Evolutionary conservation across 1,140 invertebrate species (phyloP).

Genomic region (Hetaerina americana): DNA sequence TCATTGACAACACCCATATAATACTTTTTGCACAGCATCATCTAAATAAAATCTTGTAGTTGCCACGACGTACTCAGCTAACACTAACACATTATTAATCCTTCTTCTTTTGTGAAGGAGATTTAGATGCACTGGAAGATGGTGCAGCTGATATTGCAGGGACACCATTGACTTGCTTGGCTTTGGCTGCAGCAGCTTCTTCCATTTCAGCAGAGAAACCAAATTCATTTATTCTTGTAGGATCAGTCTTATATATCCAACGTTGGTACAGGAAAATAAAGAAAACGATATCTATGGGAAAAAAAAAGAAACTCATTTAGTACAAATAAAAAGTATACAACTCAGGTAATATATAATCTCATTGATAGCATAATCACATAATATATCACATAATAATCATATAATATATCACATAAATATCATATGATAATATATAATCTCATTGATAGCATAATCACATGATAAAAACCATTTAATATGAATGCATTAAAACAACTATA

Average conservation of each 20-base stretch:
- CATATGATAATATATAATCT: too few relatives aligned
- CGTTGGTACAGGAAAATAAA: conserved; percentile 97
- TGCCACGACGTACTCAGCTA: not conserved
- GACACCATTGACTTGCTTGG: conserved; percentile 1
- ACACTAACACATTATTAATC: not conserved
- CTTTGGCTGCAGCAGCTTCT: conserved; percentile 5
- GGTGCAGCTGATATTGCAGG: not conserved
- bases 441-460: too few relatives aligned
- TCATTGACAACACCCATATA: not conserved
- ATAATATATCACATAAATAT: too few relatives aligned
- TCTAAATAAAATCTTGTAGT: not conserved
- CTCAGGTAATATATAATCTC: too few relatives aligned
- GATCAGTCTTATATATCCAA: conserved; percentile 96
- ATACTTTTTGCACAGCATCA: not conserved
- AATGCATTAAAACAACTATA: too few relatives aligned
- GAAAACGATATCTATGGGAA: conserved; percentile 91
- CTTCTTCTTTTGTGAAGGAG: not conserved
- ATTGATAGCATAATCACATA: too few relatives aligned
- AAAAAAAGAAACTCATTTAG: conserved; percentile 15
- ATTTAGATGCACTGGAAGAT: not conserved
- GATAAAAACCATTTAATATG: too few relatives aligned
- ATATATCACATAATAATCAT: too few relatives aligned
- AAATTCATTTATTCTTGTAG: conserved; percentile 89
- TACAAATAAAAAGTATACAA: too few relatives aligned
- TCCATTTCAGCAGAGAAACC: conserved; percentile 62